A percentile compares a stretch with the other conserved stretches of the same genome.
These are phyloP conservation scores for Hylia prasina DNA, from an alignment of 2,113 vertebrate species.

Conservation along the genomic window DNA sequence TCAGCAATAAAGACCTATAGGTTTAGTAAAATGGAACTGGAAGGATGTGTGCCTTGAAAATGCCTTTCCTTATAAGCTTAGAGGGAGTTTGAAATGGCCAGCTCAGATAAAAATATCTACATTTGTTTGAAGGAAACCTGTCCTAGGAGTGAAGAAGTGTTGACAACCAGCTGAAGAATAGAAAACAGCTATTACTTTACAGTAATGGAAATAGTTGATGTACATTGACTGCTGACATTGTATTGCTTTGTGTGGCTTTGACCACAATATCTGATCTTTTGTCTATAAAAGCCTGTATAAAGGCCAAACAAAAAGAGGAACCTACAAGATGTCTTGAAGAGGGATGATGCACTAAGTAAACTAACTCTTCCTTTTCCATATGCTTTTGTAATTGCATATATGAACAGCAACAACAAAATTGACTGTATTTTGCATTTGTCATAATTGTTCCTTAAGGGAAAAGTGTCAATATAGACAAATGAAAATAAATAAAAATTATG, in stretches of 20 bases:
- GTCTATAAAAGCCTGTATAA: not conserved
- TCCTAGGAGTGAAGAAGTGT: not conserved
- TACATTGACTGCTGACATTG: not conserved
- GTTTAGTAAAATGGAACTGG: not conserved
- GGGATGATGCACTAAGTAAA: not conserved
- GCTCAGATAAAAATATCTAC: not conserved
- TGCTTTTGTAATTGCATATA: not conserved
- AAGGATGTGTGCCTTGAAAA: not conserved
- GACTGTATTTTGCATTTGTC: not conserved
- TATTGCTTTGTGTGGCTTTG: not conserved
- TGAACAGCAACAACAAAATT: not conserved
- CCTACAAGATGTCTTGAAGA: not conserved
- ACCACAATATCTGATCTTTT: not conserved
- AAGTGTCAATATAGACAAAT: not conserved
- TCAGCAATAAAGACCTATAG: not conserved
- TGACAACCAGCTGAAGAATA: not conserved
- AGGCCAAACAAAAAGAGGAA: not conserved
- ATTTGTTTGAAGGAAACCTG: not conserved
- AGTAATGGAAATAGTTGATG: not conserved
- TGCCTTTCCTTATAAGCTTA: not conserved
- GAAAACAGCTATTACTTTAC: not conserved
- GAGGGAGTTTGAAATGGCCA: not conserved
- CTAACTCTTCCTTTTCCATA: not conserved
- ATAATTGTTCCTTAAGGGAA: not conserved
- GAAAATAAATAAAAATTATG: not conserved